Evolutionary conservation across 2,888 invertebrate genomes (phyloP).

Genomic region (Eilema caniola): DNA sequence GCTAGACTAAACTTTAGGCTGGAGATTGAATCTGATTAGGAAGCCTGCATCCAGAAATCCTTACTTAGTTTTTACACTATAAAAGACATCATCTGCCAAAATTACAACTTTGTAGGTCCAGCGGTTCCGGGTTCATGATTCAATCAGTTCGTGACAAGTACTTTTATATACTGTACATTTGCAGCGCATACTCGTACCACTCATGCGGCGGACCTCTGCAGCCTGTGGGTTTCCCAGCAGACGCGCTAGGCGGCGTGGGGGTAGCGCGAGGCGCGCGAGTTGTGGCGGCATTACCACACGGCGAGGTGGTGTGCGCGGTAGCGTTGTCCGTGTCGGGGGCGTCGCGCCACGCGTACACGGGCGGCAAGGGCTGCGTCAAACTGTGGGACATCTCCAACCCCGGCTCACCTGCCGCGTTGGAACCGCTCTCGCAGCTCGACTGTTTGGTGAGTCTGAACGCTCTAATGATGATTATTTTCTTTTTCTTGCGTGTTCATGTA

Average conservation of each 20-base stretch:
- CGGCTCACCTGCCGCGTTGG: conserved; percentile 93
- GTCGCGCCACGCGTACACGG: conserved; percentile 98
- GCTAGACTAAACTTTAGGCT: too few relatives aligned
- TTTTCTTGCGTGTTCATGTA: too few relatives aligned
- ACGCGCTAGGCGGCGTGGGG: conserved; percentile 96
- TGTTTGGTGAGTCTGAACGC: conserved; percentile 89
- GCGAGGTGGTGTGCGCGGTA: conserved; percentile 98
- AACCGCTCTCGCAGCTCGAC: conserved; percentile 96
- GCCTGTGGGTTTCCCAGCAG: conserved; percentile 97
- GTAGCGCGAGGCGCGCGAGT: conserved; percentile 96
- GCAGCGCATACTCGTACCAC: conserved; percentile 97
- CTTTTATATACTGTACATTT: too few relatives aligned
- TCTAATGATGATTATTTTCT: too few relatives aligned
- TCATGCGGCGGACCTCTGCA: conserved; percentile 95
- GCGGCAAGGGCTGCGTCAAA: conserved; percentile 98
- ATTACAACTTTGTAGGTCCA: too few relatives aligned
- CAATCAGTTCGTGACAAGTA: too few relatives aligned
- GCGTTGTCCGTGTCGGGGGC: conserved; percentile 92
- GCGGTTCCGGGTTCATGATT: too few relatives aligned
- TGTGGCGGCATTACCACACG: conserved; percentile 96
- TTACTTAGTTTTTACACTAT: too few relatives aligned
- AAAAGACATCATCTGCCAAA: too few relatives aligned
- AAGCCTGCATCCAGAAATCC: too few relatives aligned
- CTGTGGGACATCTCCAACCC: conserved; percentile 98
- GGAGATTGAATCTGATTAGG: too few relatives aligned